phyloP scores from a whole-genome alignment of 2,113 vertebrate genomes.

The Mungos mungo region DNA sequence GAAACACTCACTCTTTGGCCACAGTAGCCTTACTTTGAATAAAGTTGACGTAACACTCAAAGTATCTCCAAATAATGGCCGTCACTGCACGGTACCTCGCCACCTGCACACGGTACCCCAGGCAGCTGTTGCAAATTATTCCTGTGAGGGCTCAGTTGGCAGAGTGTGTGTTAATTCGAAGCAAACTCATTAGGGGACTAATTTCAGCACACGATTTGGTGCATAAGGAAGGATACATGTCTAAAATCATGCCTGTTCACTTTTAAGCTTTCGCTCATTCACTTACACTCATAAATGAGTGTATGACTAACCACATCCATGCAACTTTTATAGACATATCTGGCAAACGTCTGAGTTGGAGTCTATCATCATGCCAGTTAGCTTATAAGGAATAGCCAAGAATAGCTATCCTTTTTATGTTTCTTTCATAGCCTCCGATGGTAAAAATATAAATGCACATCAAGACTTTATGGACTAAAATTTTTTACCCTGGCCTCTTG shows the following conservation, averaged over 20 bases:
- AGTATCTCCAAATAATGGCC: conserved; percentile 37
- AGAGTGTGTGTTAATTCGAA: conserved; percentile 43
- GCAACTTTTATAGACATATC: conserved; percentile 23
- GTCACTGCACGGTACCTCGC: conserved; percentile 56
- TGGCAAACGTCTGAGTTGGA: not conserved
- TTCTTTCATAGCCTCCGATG: not conserved
- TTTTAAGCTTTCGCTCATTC: conserved; percentile 15
- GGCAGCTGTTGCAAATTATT: conserved; percentile 49
- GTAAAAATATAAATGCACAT: not conserved
- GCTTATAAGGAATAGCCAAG: not conserved
- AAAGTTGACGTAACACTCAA: not conserved
- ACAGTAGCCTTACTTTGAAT: conserved; percentile 3
- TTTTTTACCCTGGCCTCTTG: not conserved
- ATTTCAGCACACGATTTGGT: conserved; percentile 59
- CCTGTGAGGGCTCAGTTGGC: conserved; percentile 45
- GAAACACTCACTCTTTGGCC: conserved; percentile 1
- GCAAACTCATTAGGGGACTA: conserved; percentile 51
- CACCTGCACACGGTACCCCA: not conserved
- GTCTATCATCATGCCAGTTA: not conserved
- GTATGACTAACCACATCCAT: not conserved
- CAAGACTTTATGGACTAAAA: not conserved
- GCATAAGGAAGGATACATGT: not conserved
- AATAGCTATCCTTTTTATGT: not conserved
- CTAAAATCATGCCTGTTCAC: conserved; percentile 20
- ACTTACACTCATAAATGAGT: not conserved